Evolutionary conservation across 2,888 invertebrate species (phyloP).

Genomic region (Tipula unca): DNA sequence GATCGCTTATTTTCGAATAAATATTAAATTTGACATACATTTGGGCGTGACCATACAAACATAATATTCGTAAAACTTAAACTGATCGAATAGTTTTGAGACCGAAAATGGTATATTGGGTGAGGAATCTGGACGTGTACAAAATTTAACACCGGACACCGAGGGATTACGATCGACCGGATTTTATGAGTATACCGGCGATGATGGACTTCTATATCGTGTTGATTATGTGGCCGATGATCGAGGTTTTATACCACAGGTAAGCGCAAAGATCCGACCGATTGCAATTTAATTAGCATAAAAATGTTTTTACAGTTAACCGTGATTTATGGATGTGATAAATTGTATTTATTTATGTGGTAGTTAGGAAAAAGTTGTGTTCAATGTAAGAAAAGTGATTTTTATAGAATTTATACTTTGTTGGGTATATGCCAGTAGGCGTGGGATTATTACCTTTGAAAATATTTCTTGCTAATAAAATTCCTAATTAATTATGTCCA

Average conservation of each 20-base stretch:
- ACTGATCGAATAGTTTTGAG: constrained; percentile 41
- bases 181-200: constrained; percentile 59
- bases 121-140: constrained; percentile 49
- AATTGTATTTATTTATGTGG: background rate
- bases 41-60: background rate
- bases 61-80: background rate
- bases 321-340: background rate
- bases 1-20: background rate
- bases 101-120: constrained; percentile 49
- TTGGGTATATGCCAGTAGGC: background rate
- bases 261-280: background rate
- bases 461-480: background rate
- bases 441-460: background rate
- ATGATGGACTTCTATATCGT: constrained; percentile 46
- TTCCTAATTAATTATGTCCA: background rate
- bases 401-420: background rate
- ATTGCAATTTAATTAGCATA: background rate
- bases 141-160: constrained; percentile 44
- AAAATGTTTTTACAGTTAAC: background rate
- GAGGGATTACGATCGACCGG: constrained; percentile 55
- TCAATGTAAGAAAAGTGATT: background rate
- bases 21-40: background rate
- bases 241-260: constrained; percentile 43
- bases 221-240: constrained; percentile 50
- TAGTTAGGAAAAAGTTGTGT: background rate